These are phyloP conservation scores for Zeus faber DNA, from an alignment of 2,113 vertebrate genomes.

Conservation along the genomic window DNA sequence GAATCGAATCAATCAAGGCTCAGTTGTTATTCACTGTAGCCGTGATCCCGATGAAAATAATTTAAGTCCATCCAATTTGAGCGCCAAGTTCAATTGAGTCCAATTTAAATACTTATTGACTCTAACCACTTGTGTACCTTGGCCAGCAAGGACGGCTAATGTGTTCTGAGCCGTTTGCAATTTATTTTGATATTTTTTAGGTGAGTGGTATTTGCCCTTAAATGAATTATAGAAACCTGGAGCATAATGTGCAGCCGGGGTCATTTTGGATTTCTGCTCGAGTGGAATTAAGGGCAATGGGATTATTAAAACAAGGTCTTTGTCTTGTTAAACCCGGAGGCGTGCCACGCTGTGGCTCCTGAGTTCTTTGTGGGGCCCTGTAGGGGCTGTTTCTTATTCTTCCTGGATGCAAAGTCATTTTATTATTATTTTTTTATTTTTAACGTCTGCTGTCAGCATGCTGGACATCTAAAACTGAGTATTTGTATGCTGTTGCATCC, in stretches of 20 bases:
- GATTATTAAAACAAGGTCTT: constrained; percentile 28
- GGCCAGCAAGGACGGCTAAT: constrained; percentile 28
- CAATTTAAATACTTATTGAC: constrained; percentile 53
- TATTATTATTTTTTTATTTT: constrained; percentile 2
- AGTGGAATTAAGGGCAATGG: constrained; percentile 19
- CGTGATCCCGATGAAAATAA: constrained; percentile 43
- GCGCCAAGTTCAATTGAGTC: constrained; percentile 28
- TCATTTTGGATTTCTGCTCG: constrained; percentile 24
- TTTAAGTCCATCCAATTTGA: constrained; percentile 46
- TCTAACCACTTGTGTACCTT: constrained; percentile 2
- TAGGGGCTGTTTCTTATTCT: too few species aligned
- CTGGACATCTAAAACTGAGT: too few species aligned
- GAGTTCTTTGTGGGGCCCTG: too few species aligned
- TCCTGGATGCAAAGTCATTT: too few species aligned
- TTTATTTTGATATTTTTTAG: constrained; percentile 23
- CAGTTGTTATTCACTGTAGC: constrained; percentile 39
- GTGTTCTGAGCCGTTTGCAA: constrained; percentile 11
- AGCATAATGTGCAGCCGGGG: constrained; percentile 26
- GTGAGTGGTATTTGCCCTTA: constrained; percentile 12
- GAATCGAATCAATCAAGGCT: constrained; percentile 13
- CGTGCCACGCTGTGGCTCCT: too few species aligned
- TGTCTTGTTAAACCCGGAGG: too few species aligned
- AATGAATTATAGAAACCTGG: constrained; percentile 43
- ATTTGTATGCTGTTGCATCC: too few species aligned
- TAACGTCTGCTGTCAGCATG: too few species aligned